phyloP scores from a whole-genome alignment of 1,140 invertebrate genomes.

The Drosophila simulans region DNA sequence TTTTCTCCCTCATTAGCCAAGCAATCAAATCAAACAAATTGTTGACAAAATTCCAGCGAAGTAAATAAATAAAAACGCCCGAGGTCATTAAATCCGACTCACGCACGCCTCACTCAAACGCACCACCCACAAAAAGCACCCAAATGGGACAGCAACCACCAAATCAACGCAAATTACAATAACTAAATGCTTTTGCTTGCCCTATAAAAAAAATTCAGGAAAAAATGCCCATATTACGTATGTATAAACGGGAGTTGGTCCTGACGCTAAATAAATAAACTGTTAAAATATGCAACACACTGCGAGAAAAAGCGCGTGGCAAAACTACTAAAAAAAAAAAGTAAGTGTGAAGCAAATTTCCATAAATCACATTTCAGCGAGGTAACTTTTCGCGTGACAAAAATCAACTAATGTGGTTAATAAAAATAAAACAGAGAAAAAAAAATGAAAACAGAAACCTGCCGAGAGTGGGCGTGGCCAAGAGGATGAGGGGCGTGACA shows the following conservation, averaged over 20 bases:
- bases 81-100: constrained; percentile 69
- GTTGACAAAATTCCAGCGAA: constrained; percentile 73
- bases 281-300: constrained; percentile 72
- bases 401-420: constrained; percentile 83
- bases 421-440: constrained; percentile 52
- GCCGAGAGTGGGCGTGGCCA: not conserved
- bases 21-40: constrained; percentile 80
- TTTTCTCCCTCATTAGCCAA: constrained; percentile 12
- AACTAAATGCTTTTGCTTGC: constrained; percentile 63
- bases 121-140: constrained; percentile 4
- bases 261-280: constrained; percentile 73
- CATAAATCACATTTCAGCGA: constrained; percentile 72
- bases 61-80: constrained; percentile 60
- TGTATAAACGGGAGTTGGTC: constrained; percentile 45
- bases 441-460: constrained; percentile 25
- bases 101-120: constrained; percentile 50
- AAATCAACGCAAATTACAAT: constrained; percentile 66
- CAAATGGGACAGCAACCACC: constrained; percentile 10
- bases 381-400: constrained; percentile 78
- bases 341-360: constrained; percentile 71
- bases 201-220: constrained; percentile 25
- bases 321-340: constrained; percentile 1
- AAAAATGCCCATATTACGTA: constrained; percentile 14
- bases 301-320: not conserved
- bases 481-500: constrained; percentile 45